phyloP scores from a whole-genome alignment of 1,140 invertebrate genomes.

The Cotesia glomerata region DNA sequence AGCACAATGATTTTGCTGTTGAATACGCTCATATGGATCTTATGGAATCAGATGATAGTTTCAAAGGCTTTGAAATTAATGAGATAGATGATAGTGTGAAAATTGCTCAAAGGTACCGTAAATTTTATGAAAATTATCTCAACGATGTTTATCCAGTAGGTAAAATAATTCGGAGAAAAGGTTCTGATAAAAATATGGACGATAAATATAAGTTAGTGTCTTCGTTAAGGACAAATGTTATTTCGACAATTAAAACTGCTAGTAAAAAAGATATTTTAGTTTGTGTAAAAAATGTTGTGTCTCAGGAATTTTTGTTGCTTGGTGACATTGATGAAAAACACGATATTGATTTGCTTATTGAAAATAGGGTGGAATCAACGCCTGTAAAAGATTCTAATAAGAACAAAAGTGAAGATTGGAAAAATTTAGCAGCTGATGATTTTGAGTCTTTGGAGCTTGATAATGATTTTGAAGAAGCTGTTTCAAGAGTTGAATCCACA shows the following conservation, averaged over 20 bases:
- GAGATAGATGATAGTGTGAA: background rate
- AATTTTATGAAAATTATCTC: background rate
- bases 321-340: background rate
- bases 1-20: background rate
- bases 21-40: background rate
- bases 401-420: no score
- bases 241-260: constrained; percentile 3
- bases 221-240: background rate
- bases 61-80: background rate
- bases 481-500: no score
- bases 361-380: background rate
- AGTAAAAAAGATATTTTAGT: constrained; percentile 13
- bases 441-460: no score
- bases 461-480: no score
- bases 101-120: background rate
- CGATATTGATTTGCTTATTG: constrained; percentile 14
- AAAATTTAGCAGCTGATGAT: no score
- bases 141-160: background rate
- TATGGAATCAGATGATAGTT: background rate
- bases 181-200: background rate
- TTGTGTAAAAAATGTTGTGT: background rate
- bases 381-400: no score
- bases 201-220: background rate
- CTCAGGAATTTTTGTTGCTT: background rate
- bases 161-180: background rate